Conservation (phyloP, 2,888 invertebrate genomes). For the Cecidostiba fungosa region DNA sequence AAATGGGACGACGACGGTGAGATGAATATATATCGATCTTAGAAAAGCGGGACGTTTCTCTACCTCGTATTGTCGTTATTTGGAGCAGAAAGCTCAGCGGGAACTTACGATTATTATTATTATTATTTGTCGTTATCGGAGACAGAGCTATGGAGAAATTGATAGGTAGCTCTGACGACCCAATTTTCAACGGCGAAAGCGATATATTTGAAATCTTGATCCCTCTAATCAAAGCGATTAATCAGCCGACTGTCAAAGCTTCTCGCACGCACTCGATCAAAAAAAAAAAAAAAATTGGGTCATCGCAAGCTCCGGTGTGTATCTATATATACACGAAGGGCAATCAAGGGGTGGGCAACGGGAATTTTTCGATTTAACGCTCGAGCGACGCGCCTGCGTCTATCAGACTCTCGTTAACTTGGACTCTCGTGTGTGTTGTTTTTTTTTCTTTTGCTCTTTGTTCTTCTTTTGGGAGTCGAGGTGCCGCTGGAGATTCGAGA, state of each 20-base stretch:
- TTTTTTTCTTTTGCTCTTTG: neutral
- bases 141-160: neutral
- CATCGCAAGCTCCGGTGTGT: neutral
- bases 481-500: neutral
- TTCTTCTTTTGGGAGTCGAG: neutral
- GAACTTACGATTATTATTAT: neutral
- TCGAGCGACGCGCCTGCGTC: slow-evolving; percentile 31
- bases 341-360: slow-evolving; percentile 27
- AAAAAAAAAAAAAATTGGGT: slow-evolving; percentile 36
- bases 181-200: neutral
- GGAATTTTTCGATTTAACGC: slow-evolving; percentile 61
- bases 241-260: slow-evolving; percentile 26
- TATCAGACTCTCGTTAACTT: slow-evolving; percentile 57
- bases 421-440: neutral
- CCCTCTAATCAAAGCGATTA: slow-evolving; percentile 41
- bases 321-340: neutral
- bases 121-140: neutral
- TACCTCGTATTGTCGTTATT: neutral
- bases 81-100: neutral
- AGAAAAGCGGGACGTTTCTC: neutral
- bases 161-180: neutral
- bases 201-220: slow-evolving; percentile 20
- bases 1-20: slow-evolving; percentile 20
- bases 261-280: neutral
- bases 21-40: slow-evolving; percentile 9